Base-by-base conservation (phyloP, 2,113 vertebrate species). In the Takifugu flavidus region DNA sequence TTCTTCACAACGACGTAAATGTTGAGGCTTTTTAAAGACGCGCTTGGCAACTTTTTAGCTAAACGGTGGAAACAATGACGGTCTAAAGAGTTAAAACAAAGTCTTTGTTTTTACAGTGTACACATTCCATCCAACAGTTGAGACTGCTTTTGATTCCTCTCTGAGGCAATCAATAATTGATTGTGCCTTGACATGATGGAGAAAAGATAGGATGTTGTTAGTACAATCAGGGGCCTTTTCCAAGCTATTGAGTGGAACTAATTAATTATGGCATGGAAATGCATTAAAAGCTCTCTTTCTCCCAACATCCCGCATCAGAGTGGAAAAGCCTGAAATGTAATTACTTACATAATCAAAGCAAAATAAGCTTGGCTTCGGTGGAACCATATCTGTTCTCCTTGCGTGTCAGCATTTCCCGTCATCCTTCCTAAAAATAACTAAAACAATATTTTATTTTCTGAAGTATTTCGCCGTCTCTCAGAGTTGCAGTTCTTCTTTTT, bases 251-350 rank as follows among this genome's bases (percentile, higher is more conserved):
- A 80, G 75, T 81, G 82, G 83, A 88, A 89, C 85, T 67, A 89
- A 89, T 87, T 86, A 84, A 88, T 89, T 88, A 88, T 63, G 74
- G 82, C 83, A 72, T 87, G 86, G 62, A 84, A 88, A 88, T 88
- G 79, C 74, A 39, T 79, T 85, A 74, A 80, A 82, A 84, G 56
- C 80, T 67, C 74, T 84, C 64, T 67, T 61, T 70, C 63, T 70
- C 55, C 78, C 73, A 81, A 78, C 78, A 79, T 84, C 69, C 73
- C 84, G 70, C 78, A 84, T 62, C 65, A 77, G 67, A 85, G 79
- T 79, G 67, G 79, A 86, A 88, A 88, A 85, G 80, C 77, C 74
- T 84, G 86, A 89, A 90, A 88, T 86, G 84, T 75, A 86, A 85
- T 89, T 89, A 89, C 82, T 88, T 84, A 73, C 77, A 82, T 82